Conservation (phyloP, 2,113 vertebrate species). For the Calonectris borealis region DNA sequence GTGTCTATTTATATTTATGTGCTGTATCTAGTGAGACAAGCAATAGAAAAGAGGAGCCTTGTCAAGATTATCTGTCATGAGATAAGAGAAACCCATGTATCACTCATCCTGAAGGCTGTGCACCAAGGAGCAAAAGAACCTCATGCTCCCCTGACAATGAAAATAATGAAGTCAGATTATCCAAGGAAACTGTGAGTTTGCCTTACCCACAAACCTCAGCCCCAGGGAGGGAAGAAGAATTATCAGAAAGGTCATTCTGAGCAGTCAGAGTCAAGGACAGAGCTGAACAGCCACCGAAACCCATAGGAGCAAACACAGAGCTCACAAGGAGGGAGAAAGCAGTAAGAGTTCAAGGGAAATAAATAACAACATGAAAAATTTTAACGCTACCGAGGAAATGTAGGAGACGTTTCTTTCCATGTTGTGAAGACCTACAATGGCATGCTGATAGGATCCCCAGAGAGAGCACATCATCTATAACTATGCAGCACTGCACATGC, state of each 20-base stretch:
- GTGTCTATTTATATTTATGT: background rate
- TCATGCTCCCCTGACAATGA: slow-evolving; percentile 65
- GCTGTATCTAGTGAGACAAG: slow-evolving; percentile 35
- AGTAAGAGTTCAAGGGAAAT: slow-evolving; percentile 59
- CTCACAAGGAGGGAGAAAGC: slow-evolving; percentile 36
- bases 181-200: slow-evolving; percentile 71
- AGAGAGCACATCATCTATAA: slow-evolving; percentile 63
- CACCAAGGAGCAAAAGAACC: slow-evolving; percentile 67
- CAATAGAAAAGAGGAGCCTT: slow-evolving; percentile 55
- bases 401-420: slow-evolving; percentile 20
- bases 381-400: slow-evolving; percentile 27
- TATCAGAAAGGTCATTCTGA: slow-evolving; percentile 75
- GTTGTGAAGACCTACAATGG: slow-evolving; percentile 59
- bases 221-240: slow-evolving; percentile 68
- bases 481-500: slow-evolving; percentile 60
- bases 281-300: slow-evolving; percentile 66
- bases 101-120: slow-evolving; percentile 71
- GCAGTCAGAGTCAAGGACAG: slow-evolving; percentile 70
- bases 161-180: slow-evolving; percentile 78
- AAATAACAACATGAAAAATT: slow-evolving; percentile 67
- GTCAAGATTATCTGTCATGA: slow-evolving; percentile 64
- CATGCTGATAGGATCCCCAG: slow-evolving; percentile 65
- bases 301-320: slow-evolving; percentile 53
- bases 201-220: slow-evolving; percentile 71
- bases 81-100: slow-evolving; percentile 63